Conservation (phyloP, 2,888 invertebrate species). For the Brachylomia viminalis region DNA sequence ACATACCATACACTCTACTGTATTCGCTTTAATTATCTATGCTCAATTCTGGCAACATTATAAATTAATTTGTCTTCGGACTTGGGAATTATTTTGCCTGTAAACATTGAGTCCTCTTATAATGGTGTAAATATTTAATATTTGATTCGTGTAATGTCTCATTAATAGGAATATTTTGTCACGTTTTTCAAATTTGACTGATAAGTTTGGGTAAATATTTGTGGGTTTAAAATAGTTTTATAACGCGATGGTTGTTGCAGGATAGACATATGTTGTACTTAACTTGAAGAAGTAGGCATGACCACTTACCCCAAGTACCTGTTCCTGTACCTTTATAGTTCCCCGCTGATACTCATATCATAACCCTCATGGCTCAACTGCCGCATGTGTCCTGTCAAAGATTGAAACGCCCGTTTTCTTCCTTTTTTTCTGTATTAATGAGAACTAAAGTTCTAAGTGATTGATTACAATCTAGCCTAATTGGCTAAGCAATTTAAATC, state of each 20-base stretch:
- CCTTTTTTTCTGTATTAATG: too few species aligned
- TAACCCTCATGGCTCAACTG: too few species aligned
- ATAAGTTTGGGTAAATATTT: constrained; percentile 51
- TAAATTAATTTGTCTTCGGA: constrained; percentile 86
- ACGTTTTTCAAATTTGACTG: constrained; percentile 42
- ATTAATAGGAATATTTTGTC: constrained; percentile 53
- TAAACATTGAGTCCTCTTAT: constrained; percentile 81
- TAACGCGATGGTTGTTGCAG: background rate
- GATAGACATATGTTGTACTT: background rate
- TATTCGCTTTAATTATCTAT: constrained; percentile 80
- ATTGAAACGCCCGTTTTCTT: too few species aligned
- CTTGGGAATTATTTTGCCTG: constrained; percentile 86
- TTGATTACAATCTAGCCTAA: too few species aligned
- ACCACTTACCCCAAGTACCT: background rate
- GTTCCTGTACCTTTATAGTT: too few species aligned
- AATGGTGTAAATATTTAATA: constrained; percentile 84
- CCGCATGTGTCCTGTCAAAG: too few species aligned
- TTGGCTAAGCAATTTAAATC: too few species aligned
- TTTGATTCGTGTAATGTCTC: constrained; percentile 78
- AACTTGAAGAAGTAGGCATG: background rate
- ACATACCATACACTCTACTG: constrained; percentile 68
- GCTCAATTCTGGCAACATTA: constrained; percentile 79
- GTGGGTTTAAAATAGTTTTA: constrained; percentile 7
- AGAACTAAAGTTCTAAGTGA: too few species aligned
- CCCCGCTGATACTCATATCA: too few species aligned